Percentiles rank a stretch among this genome's conserved stretches.
Evolutionary conservation across 2,888 invertebrate genomes (phyloP).

Genomic region (Caenorhabditis sp.): DNA sequence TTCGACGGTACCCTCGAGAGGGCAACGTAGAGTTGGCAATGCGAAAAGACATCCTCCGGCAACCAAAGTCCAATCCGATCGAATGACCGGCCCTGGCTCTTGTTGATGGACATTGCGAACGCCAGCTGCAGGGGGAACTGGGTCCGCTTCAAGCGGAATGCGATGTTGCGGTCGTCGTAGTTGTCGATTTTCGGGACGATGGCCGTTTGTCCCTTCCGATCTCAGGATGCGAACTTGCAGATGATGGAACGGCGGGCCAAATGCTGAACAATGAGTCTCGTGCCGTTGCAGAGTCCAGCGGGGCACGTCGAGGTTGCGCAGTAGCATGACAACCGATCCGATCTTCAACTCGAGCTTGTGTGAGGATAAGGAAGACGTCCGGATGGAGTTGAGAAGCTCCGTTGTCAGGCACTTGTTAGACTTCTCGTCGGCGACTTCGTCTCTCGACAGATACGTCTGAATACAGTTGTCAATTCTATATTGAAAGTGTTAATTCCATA

Average conservation of each 20-base stretch:
- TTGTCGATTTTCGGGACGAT: not conserved
- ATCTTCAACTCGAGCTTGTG: slow-evolving; percentile 13
- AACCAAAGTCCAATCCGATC: slow-evolving; percentile 19
- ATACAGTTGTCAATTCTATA: slow-evolving; percentile 3
- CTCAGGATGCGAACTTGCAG: not conserved
- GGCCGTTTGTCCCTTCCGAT: not conserved
- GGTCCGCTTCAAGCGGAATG: not conserved
- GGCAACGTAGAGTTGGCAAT: too few species aligned
- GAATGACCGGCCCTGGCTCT: slow-evolving; percentile 9
- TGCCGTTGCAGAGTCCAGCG: slow-evolving; percentile 26
- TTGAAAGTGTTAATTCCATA: too few species aligned
- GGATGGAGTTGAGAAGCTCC: slow-evolving; percentile 14
- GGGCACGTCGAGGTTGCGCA: slow-evolving; percentile 35
- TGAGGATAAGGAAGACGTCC: slow-evolving; percentile 15
- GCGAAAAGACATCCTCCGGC: too few species aligned
- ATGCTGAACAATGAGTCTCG: slow-evolving; percentile 12
- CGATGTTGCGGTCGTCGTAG: not conserved
- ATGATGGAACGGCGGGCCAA: too few species aligned
- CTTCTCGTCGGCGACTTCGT: not conserved
- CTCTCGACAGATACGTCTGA: not conserved
- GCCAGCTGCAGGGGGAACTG: slow-evolving; percentile 12
- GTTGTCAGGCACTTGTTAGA: not conserved
- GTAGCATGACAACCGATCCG: slow-evolving; percentile 36
- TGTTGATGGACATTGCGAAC: slow-evolving; percentile 22
- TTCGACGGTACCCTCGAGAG: too few species aligned